Percentiles rank a stretch among this genome's conserved stretches.
Evolutionary conservation across 2,888 invertebrate genomes (phyloP).

Genomic region (Sycophila texana): DNA sequence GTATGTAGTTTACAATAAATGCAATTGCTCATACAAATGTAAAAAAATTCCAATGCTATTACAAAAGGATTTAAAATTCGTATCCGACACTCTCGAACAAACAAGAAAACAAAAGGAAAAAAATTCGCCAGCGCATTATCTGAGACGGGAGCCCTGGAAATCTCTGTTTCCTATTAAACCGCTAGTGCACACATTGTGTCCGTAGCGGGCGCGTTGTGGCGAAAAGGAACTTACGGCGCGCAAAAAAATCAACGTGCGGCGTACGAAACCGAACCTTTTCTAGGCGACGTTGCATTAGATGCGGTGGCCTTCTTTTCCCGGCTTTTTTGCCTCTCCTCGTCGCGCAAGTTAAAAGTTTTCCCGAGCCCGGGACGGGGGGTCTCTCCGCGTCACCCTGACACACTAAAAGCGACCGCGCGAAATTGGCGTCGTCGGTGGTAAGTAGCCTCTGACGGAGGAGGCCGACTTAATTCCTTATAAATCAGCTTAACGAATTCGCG

Average conservation of each 20-base stretch:
- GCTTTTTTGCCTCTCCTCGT: constrained; percentile 7
- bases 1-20: no score
- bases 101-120: no score
- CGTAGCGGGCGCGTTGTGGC: no score
- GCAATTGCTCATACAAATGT: no score
- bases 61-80: no score
- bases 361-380: constrained; percentile 7
- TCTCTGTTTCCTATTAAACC: no score
- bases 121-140: no score
- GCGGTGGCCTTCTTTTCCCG: constrained; percentile 12
- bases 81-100: no score
- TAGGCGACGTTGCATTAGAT: not conserved
- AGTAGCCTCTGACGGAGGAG: not conserved
- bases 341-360: constrained; percentile 36
- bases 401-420: constrained; percentile 38
- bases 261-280: not conserved
- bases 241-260: not conserved
- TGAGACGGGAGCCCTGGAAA: no score
- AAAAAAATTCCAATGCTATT: no score
- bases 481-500: constrained; percentile 1
- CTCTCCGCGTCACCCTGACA: constrained; percentile 49
- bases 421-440: constrained; percentile 34
- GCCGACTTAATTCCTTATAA: not conserved
- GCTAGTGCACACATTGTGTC: no score
- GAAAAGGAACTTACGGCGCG: no score